phyloP scores from a whole-genome alignment of 1,140 invertebrate species.

The Cheumatopsyche charites region DNA sequence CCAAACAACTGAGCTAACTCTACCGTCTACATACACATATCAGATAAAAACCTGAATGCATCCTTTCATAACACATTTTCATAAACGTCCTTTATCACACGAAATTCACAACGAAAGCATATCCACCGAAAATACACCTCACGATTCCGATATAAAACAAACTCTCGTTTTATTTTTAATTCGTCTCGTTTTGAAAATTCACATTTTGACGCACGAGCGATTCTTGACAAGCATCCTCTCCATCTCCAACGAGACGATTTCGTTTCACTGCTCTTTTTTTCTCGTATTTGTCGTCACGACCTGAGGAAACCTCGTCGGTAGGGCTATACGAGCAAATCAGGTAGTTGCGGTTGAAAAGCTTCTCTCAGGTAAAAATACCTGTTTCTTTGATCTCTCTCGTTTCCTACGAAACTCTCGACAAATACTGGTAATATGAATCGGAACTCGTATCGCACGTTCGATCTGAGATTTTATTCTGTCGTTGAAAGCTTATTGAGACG shows the following conservation, averaged over 20 bases:
- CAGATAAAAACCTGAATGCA: too few species aligned
- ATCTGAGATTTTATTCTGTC: too few species aligned
- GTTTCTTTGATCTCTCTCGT: conserved; percentile 8
- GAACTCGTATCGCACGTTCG: too few species aligned
- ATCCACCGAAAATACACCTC: not conserved
- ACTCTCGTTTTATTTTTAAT: not conserved
- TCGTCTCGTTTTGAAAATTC: not conserved
- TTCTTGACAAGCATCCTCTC: not conserved
- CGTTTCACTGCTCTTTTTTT: not conserved
- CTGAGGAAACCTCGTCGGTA: not conserved
- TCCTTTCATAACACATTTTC: too few species aligned
- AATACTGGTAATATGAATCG: too few species aligned
- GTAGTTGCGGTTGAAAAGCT: conserved; percentile 22
- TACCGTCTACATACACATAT: too few species aligned
- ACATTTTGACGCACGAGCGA: conserved; percentile 2
- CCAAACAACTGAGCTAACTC: too few species aligned
- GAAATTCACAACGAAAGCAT: not conserved
- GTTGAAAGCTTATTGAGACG: too few species aligned
- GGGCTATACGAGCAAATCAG: conserved; percentile 6
- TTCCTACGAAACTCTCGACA: not conserved
- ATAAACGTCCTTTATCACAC: not conserved
- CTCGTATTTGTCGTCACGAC: not conserved
- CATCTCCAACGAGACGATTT: not conserved
- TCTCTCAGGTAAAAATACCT: conserved; percentile 29
- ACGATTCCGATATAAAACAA: too few species aligned